Conservation (phyloP, 2,888 invertebrate genomes). For the Flabesymbios commensalis region DNA sequence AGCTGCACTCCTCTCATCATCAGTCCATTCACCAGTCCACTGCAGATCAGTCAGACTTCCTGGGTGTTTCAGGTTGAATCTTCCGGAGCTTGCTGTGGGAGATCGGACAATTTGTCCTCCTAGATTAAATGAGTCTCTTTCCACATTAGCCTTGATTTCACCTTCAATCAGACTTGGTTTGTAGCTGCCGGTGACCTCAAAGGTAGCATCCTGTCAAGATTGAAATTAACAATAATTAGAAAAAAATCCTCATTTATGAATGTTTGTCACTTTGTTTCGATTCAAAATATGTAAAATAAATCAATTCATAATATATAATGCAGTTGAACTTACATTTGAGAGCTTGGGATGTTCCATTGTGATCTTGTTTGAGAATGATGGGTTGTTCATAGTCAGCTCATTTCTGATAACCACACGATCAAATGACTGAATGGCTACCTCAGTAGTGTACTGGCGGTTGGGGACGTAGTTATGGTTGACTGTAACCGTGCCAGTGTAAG, state of each 20-base stretch:
- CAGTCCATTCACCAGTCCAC: conserved; percentile 36
- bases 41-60: conserved; percentile 42
- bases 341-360: conserved; percentile 22
- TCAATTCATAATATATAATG: too few species aligned
- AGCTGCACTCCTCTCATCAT: conserved; percentile 24
- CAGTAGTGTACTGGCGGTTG: conserved; percentile 26
- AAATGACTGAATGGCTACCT: conserved; percentile 14
- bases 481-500: conserved; percentile 13
- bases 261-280: too few species aligned
- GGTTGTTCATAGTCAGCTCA: conserved; percentile 14
- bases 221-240: too few species aligned
- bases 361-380: conserved; percentile 12
- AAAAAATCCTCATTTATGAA: too few species aligned
- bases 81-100: too few species aligned
- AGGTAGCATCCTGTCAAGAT: too few species aligned
- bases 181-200: too few species aligned
- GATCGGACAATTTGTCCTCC: too few species aligned
- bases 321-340: conserved; percentile 20
- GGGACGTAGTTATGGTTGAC: conserved; percentile 18
- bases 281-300: too few species aligned
- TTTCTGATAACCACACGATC: conserved; percentile 17
- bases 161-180: too few species aligned
- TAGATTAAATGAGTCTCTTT: too few species aligned
- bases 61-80: conserved; percentile 36
- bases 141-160: too few species aligned